A percentile compares a stretch with the other conserved stretches of the same genome.
These are phyloP conservation scores for Leptocoma aspasia DNA, from an alignment of 2,113 vertebrate genomes.

Conservation along the genomic window DNA sequence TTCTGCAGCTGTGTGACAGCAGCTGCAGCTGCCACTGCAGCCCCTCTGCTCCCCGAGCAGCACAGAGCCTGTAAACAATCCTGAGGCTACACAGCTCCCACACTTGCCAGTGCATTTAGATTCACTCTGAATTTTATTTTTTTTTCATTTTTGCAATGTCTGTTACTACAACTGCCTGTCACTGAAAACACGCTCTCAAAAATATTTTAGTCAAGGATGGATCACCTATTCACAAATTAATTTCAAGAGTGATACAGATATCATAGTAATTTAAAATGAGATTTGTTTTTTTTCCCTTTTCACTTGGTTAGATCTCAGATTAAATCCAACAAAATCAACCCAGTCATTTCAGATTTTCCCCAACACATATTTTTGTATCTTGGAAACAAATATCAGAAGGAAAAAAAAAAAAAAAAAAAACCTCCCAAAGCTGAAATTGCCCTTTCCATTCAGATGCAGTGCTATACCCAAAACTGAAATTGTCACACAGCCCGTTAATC, in stretches of 20 bases:
- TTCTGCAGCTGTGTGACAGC: rapidly evolving
- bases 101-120: not conserved
- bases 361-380: not conserved
- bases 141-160: not conserved
- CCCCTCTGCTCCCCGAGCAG: rapidly evolving
- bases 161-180: not conserved
- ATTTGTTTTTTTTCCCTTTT: not conserved
- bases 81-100: not conserved
- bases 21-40: not conserved
- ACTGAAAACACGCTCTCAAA: not conserved
- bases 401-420: not conserved
- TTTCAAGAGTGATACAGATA: not conserved
- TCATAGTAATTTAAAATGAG: not conserved
- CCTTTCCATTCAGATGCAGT: not conserved
- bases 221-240: not conserved
- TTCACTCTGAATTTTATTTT: rapidly evolving
- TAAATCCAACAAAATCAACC: not conserved
- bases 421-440: conserved; percentile 16
- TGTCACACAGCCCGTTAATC: conserved; percentile 36
- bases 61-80: not conserved
- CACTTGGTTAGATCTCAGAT: not conserved
- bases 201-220: not conserved
- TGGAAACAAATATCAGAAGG: not conserved
- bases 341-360: not conserved
- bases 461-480: conserved; percentile 7